A percentile compares a stretch with the other conserved stretches of the same genome.
These are phyloP conservation scores for Theristicus caerulescens DNA, from an alignment of 2,113 vertebrate genomes.

Conservation along the genomic window DNA sequence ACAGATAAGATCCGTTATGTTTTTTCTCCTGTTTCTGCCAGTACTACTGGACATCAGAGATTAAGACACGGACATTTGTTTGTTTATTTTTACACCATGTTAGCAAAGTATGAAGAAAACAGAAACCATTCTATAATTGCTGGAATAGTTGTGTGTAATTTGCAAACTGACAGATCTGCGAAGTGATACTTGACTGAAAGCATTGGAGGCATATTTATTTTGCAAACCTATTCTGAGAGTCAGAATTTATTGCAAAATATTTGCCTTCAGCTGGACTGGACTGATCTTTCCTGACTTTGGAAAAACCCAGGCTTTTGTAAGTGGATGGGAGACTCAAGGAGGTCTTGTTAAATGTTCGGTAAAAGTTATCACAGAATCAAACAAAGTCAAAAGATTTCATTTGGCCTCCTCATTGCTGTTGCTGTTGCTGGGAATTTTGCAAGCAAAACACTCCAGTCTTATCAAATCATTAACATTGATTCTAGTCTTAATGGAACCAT, in stretches of 20 bases:
- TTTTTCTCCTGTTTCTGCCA: conserved; percentile 13
- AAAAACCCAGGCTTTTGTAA: conserved; percentile 17
- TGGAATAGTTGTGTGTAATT: not conserved
- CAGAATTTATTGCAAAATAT: not conserved
- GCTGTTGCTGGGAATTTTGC: not conserved
- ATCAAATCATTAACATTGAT: conserved; percentile 25
- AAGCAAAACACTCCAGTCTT: conserved; percentile 21
- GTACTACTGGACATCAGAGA: not conserved
- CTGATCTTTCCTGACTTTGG: not conserved
- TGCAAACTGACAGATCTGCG: not conserved
- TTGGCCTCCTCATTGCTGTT: not conserved
- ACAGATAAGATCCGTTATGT: conserved; percentile 7
- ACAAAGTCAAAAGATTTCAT: not conserved
- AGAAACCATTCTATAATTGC: not conserved
- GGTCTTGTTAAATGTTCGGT: not conserved
- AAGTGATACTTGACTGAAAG: not conserved
- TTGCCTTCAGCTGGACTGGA: not conserved
- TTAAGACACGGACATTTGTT: not conserved
- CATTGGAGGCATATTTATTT: not conserved
- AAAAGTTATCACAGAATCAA: conserved; percentile 3
- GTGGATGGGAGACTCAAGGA: not conserved
- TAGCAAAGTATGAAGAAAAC: not conserved
- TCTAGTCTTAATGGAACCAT: conserved; percentile 6
- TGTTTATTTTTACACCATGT: conserved; percentile 10
- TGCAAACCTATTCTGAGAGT: not conserved